Evolutionary conservation across 2,797 vertebrate genomes (phyloP).

Genomic region (Peromyscus attwateri): DNA sequence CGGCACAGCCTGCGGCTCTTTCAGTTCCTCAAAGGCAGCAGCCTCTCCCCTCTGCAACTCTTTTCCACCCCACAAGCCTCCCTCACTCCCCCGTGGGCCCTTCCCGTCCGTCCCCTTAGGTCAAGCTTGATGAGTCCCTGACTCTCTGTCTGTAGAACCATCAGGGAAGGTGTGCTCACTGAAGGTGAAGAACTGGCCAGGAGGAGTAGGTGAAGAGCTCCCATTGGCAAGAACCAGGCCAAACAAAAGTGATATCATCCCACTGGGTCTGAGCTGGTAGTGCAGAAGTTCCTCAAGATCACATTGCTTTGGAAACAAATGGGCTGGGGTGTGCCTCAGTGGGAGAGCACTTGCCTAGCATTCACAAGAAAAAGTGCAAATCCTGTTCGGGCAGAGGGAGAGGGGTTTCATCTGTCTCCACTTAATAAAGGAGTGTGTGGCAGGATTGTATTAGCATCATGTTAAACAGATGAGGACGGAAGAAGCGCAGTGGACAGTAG

Average conservation of each 20-base stretch:
- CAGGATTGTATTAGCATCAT: not conserved
- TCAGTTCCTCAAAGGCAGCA: constrained; percentile 20
- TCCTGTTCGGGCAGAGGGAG: not conserved
- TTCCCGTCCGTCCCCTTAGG: not conserved
- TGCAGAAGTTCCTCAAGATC: not conserved
- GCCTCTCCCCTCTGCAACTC: not conserved
- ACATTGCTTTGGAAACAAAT: not conserved
- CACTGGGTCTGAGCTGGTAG: not conserved
- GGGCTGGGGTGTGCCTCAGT: not conserved
- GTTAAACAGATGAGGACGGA: not conserved
- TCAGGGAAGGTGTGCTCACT: not conserved
- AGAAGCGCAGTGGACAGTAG: not conserved
- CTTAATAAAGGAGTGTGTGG: not conserved
- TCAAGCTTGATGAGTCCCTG: not conserved
- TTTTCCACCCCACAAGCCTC: not conserved
- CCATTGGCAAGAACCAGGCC: not conserved
- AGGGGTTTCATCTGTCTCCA: not conserved
- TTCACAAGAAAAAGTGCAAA: not conserved
- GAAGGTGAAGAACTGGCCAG: not conserved
- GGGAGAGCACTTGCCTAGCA: not conserved
- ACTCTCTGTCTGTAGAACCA: not conserved
- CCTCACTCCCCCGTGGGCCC: not conserved
- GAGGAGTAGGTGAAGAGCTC: not conserved
- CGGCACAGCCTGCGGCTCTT: not conserved
- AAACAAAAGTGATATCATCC: not conserved